A percentile compares a stretch with the other conserved stretches of the same genome.
Conservation (phyloP, 2,888 invertebrate species). For the Oithona nana region DNA sequence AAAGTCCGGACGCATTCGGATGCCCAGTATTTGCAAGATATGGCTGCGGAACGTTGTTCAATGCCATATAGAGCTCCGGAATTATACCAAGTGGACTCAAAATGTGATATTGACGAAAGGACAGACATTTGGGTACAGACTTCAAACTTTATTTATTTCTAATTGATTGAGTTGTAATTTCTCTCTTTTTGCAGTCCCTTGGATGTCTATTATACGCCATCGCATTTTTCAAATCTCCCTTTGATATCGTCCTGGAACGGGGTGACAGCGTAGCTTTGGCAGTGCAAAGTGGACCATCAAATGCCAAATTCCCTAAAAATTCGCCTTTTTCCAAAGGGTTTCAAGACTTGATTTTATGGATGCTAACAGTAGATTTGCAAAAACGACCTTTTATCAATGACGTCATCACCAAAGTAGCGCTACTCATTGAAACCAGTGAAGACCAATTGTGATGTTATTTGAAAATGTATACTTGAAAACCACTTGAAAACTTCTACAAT, state of each 20-base stretch:
- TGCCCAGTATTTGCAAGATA: conserved; percentile 51
- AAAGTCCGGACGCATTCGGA: conserved; percentile 46
- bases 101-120: conserved; percentile 43
- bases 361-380: background rate
- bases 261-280: conserved; percentile 73
- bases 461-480: too few relatives aligned
- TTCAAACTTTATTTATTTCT: background rate
- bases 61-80: conserved; percentile 78
- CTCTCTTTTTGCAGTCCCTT: conserved; percentile 39
- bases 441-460: background rate
- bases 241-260: conserved; percentile 58
- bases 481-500: too few relatives aligned
- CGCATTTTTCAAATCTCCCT: conserved; percentile 66
- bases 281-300: conserved; percentile 44
- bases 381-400: background rate
- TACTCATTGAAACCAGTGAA: background rate
- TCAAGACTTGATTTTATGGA: conserved; percentile 8
- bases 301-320: conserved; percentile 46
- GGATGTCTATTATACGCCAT: conserved; percentile 68
- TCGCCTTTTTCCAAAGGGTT: conserved; percentile 40
- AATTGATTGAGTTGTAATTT: background rate
- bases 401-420: background rate
- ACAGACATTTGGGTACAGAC: conserved; percentile 6
- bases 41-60: conserved; percentile 62
- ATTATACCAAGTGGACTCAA: conserved; percentile 61